Conservation (phyloP, 2,113 vertebrate species). For the Gymnorhina tibicen region DNA sequence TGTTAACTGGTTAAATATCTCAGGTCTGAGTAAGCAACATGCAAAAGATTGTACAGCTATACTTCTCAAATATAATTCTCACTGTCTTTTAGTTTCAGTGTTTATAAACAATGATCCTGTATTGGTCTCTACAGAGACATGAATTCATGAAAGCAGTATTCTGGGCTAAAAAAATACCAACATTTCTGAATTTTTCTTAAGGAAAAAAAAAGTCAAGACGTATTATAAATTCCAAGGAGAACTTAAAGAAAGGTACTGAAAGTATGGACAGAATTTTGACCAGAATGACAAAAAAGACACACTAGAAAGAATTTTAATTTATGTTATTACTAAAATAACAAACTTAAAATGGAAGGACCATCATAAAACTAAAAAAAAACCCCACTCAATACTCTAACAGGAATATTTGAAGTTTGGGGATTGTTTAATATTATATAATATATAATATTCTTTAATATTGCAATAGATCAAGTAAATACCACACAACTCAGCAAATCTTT, state of each 20-base stretch:
- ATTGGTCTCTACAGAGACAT: neutral
- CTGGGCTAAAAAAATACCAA: neutral
- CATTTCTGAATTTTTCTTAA: neutral
- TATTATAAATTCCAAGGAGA: neutral
- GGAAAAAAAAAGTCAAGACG: neutral
- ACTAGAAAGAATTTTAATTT: neutral
- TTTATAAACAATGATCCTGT: neutral
- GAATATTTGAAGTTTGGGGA: neutral
- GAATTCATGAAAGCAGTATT: neutral
- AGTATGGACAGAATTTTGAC: neutral
- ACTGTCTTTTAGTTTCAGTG: neutral
- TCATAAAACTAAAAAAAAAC: neutral
- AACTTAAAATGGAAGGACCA: neutral
- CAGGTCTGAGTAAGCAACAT: neutral
- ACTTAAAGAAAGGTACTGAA: neutral
- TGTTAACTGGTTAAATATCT: neutral
- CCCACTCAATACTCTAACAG: neutral
- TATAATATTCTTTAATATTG: neutral
- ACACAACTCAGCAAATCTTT: neutral
- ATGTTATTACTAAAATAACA: neutral
- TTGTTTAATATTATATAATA: neutral
- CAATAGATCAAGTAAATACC: neutral
- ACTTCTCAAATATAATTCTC: neutral
- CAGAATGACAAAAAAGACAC: neutral
- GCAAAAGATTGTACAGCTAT: neutral